Conservation (phyloP, 2,888 invertebrate genomes). For the Polydrusus tereticollis region DNA sequence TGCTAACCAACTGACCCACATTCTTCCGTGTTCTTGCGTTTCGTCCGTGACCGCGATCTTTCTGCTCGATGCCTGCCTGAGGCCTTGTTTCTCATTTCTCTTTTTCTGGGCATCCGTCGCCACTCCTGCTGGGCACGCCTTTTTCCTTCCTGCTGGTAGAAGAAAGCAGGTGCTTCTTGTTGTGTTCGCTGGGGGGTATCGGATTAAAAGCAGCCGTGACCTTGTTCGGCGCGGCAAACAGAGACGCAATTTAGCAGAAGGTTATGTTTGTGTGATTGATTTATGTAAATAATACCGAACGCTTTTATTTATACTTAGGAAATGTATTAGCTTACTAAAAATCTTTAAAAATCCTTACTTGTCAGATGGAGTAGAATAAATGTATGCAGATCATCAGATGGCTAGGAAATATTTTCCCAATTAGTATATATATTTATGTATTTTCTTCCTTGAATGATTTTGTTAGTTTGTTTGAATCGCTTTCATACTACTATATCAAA, state of each 20-base stretch:
- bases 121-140: conserved; percentile 31
- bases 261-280: background rate
- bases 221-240: background rate
- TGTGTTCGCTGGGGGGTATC: conserved; percentile 29
- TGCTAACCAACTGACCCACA: conserved; percentile 46
- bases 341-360: no score
- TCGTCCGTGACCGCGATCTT: conserved; percentile 41
- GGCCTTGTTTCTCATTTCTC: conserved; percentile 32
- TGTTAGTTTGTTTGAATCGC: no score
- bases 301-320: no score
- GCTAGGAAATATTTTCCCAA: no score
- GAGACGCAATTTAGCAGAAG: background rate
- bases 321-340: no score
- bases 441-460: no score
- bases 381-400: no score
- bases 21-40: conserved; percentile 29
- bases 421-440: no score
- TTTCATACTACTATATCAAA: no score
- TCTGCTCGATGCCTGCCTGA: conserved; percentile 16
- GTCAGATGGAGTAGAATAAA: no score
- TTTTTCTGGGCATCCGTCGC: conserved; percentile 18
- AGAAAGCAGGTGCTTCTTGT: conserved; percentile 39
- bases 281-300: no score
- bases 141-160: conserved; percentile 34
- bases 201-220: conserved; percentile 26